Conservation (phyloP, 2,797 vertebrate genomes). For the Pogoniulus pusillus region DNA sequence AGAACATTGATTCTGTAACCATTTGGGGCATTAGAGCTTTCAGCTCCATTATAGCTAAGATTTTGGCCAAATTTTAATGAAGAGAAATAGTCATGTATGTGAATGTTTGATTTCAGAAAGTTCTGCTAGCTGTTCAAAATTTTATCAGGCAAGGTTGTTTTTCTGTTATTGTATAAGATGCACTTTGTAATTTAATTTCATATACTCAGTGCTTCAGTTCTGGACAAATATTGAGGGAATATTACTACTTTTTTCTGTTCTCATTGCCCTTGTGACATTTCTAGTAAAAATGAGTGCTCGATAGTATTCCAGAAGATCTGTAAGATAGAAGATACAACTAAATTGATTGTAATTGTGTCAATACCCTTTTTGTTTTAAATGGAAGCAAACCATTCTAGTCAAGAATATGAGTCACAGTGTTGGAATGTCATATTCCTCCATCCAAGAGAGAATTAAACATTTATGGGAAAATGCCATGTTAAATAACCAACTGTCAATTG, state of each 20-base stretch:
- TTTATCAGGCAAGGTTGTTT: background rate
- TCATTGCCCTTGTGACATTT: background rate
- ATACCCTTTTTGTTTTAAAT: background rate
- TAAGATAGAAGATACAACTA: background rate
- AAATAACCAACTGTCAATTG: no score
- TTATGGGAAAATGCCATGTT: background rate
- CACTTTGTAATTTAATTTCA: background rate
- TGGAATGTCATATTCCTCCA: background rate
- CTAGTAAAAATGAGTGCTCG: background rate
- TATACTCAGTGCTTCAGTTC: background rate
- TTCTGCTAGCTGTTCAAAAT: background rate
- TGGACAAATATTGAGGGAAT: background rate
- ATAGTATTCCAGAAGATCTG: background rate
- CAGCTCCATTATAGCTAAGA: background rate
- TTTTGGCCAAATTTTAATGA: slow-evolving; percentile 11
- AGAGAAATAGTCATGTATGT: background rate
- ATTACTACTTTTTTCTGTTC: background rate
- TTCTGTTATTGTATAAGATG: background rate
- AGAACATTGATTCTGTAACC: background rate
- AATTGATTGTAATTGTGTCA: slow-evolving; percentile 1
- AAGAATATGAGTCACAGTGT: background rate
- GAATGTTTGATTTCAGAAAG: background rate
- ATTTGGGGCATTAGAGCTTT: background rate
- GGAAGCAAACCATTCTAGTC: background rate
- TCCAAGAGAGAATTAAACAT: background rate